Evolutionary conservation across 2,113 vertebrate genomes (phyloP).

Genomic region (Eolophus roseicapilla): DNA sequence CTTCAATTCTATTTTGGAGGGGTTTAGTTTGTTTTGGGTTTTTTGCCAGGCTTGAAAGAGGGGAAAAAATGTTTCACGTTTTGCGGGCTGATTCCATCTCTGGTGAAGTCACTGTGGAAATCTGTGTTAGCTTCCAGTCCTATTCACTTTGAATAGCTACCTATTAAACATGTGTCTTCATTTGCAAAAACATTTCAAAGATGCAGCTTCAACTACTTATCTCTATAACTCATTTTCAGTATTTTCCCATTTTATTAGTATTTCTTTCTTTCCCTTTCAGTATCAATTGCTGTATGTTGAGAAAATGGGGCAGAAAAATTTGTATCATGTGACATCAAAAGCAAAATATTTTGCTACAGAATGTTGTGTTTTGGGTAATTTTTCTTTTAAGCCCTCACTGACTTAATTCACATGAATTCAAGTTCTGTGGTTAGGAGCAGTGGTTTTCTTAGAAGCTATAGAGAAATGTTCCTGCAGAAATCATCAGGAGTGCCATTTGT

Average conservation of each 20-base stretch:
- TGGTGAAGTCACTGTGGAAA: background rate
- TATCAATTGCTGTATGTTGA: background rate
- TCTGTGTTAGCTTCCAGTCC: background rate
- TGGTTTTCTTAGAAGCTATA: background rate
- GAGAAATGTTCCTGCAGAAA: background rate
- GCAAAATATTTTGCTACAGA: background rate
- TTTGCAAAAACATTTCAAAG: background rate
- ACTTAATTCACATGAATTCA: background rate
- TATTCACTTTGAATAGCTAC: background rate
- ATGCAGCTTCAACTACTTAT: background rate
- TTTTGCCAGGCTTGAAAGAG: slow-evolving; percentile 11
- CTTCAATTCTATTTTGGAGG: background rate
- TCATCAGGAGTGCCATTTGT: background rate
- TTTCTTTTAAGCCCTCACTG: background rate
- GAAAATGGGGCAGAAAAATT: background rate
- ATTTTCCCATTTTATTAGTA: background rate
- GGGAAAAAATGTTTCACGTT: slow-evolving; percentile 8
- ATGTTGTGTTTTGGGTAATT: background rate
- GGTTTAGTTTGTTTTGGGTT: background rate
- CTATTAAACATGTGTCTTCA: background rate
- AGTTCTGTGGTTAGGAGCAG: background rate
- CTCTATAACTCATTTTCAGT: background rate
- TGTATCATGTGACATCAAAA: background rate
- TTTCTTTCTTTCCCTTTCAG: background rate
- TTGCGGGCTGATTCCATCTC: background rate